phyloP scores from a whole-genome alignment of 2,797 vertebrate species.

The Manis crassicaudata region DNA sequence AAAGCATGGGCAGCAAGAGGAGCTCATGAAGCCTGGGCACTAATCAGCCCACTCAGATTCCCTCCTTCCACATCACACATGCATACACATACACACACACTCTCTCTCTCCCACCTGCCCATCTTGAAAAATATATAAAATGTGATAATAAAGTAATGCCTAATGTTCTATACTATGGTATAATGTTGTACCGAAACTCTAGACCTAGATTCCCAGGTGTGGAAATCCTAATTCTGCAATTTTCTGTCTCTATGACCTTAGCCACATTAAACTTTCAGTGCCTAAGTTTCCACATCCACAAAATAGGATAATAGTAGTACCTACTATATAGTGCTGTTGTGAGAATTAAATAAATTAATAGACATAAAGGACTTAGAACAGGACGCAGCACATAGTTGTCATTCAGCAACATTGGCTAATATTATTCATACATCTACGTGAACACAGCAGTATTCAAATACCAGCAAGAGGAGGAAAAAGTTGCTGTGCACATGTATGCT shows the following conservation, averaged over 20 bases:
- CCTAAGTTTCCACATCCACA: background rate
- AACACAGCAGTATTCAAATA: background rate
- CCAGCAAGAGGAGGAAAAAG: background rate
- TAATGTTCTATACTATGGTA: background rate
- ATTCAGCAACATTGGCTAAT: background rate
- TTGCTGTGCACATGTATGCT: too few relatives aligned
- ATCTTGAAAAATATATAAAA: background rate
- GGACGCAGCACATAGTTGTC: rapidly evolving
- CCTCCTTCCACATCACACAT: background rate
- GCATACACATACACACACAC: background rate
- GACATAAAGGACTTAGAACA: background rate
- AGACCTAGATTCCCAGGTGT: background rate
- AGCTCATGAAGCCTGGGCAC: background rate
- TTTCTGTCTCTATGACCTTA: background rate
- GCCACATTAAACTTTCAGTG: background rate
- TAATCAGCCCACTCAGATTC: too few relatives aligned
- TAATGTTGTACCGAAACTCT: background rate
- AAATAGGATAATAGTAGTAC: background rate
- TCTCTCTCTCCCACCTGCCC: background rate
- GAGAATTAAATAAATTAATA: background rate
- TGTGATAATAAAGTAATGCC: background rate
- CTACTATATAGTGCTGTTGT: background rate
- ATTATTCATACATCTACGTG: background rate
- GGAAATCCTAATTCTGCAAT: background rate
- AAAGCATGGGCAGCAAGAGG: background rate